Conservation (phyloP, 2,797 vertebrate species). For the Bovichtus diacanthus region DNA sequence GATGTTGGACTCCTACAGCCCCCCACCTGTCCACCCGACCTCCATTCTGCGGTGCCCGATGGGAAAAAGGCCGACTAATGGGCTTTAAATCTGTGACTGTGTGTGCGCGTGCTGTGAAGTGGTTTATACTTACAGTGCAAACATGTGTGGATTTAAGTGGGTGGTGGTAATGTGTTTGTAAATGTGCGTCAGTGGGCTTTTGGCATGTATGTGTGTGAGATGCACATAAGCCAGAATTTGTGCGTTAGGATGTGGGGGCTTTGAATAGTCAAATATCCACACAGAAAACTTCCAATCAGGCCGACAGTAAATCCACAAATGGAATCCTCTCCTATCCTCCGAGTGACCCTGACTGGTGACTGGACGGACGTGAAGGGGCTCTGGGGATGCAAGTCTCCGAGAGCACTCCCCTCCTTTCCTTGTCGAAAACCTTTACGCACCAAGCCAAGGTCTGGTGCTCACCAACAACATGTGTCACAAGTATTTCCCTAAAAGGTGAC, state of each 20-base stretch:
- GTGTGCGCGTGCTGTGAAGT: slow-evolving; percentile 27
- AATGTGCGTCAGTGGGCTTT: slow-evolving; percentile 50
- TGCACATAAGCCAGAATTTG: slow-evolving; percentile 30
- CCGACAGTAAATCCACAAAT: slow-evolving; percentile 66
- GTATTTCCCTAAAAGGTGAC: slow-evolving; percentile 53
- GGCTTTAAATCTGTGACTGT: slow-evolving; percentile 47
- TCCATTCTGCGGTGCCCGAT: slow-evolving; percentile 69
- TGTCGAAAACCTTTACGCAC: slow-evolving; percentile 55
- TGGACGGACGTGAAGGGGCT: slow-evolving; percentile 24
- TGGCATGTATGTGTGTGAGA: slow-evolving; percentile 36
- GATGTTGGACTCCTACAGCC: slow-evolving; percentile 69
- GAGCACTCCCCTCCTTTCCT: slow-evolving; percentile 16
- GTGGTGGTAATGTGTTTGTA: slow-evolving; percentile 59
- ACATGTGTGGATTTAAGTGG: slow-evolving; percentile 67
- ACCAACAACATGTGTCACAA: slow-evolving; percentile 69
- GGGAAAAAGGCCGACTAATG: slow-evolving; percentile 56
- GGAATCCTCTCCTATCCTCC: slow-evolving; percentile 37
- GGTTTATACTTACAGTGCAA: slow-evolving; percentile 68
- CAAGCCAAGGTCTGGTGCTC: slow-evolving; percentile 55
- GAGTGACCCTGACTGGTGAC: slow-evolving; percentile 52
- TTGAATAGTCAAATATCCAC: slow-evolving; percentile 68
- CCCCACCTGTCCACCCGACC: slow-evolving; percentile 70
- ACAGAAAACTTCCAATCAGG: slow-evolving; percentile 54
- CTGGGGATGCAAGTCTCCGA: slow-evolving; percentile 7
- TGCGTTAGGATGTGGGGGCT: slow-evolving; percentile 33